A percentile compares a stretch with the other conserved stretches of the same genome.
Conservation (phyloP, 2,113 vertebrate species). For the Lipophrys pholis region DNA sequence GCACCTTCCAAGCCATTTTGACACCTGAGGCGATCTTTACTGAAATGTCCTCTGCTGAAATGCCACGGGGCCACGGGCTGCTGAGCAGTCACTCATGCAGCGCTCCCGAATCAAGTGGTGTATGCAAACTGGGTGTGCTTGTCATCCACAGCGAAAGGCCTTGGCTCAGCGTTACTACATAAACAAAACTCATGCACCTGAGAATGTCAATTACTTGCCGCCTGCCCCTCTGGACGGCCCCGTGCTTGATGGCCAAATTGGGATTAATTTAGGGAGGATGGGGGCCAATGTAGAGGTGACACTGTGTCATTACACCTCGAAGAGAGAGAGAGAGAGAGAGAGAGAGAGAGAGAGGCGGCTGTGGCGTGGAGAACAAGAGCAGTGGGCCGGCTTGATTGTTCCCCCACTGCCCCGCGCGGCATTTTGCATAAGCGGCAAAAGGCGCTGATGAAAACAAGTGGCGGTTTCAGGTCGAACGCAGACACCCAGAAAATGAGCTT, state of each 20-base stretch:
- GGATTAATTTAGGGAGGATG: conserved; percentile 77
- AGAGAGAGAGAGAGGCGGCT: conserved; percentile 23
- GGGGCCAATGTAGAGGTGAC: conserved; percentile 76
- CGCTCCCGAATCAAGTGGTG: conserved; percentile 65
- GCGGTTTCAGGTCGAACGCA: conserved; percentile 79
- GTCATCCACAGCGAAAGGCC: conserved; percentile 67
- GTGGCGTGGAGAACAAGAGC: conserved; percentile 58
- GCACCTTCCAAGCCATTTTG: conserved; percentile 68
- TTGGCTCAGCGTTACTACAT: conserved; percentile 73
- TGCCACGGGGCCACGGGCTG: conserved; percentile 75
- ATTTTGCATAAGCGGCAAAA: conserved; percentile 79
- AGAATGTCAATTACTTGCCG: conserved; percentile 78
- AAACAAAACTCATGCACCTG: conserved; percentile 78
- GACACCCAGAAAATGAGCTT: conserved; percentile 82
- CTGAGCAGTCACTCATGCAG: conserved; percentile 79
- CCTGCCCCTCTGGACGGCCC: conserved; percentile 58
- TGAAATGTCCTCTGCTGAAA: conserved; percentile 79
- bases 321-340: conserved; percentile 48
- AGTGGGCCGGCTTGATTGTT: conserved; percentile 70
- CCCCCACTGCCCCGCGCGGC: conserved; percentile 66
- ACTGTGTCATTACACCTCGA: conserved; percentile 66
- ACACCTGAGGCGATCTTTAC: conserved; percentile 80
- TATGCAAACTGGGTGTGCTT: conserved; percentile 74
- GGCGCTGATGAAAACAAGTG: conserved; percentile 82
- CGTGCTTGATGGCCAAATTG: conserved; percentile 77